Base-by-base conservation (phyloP, 2,113 vertebrate genomes). In the Plestiodon gilberti region DNA sequence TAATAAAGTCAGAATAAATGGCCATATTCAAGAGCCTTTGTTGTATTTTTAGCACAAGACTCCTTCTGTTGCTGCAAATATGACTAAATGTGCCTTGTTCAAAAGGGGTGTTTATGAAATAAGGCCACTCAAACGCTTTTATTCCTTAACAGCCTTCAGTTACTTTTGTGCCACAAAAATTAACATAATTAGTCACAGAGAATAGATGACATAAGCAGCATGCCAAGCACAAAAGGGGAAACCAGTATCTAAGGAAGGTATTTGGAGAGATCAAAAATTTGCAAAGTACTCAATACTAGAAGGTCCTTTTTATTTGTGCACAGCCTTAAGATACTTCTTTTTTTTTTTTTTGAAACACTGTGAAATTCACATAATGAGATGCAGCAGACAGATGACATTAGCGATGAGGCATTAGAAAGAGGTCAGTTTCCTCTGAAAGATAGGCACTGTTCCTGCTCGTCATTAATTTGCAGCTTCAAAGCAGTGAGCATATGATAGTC, bases 381-480 rank as follows among this genome's bases (percentile, higher is more conserved):
- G 97, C 96, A 97, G 97, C 97, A 98, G 97, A 98, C 97, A 98
- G 98, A 99, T 98, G 98, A 98, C 98, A 98, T 98, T 98, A 98
- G 97, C 97, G 94, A 97, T 97, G 97, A 96, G 97, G 97, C 97
- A 98, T 99, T 98, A 98, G 98, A 98, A 98, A 98, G 98, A 97
- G 98, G 98, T 99, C 98, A 98, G 98, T 98, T 98, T 97, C 94
- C 95, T 98, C 95, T 96, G 97, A 97, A 97, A 98, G 98, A 98
- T 97, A 97, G 97, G 97, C 96, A 97, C 97, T 98, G 98, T 99
- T 99, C 97, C 97, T 97, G 94, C 97, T 98, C 96, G 95, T 98
- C 98, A 98, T 98, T 98, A 98, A 99, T 99, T 98, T 98, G 97
- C 97, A 96, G 97, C 98, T 98, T 99, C 98, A 99, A 98, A 99